Base-by-base conservation (phyloP, 2,113 vertebrate species). In the Brienomyrus brachyistius region DNA sequence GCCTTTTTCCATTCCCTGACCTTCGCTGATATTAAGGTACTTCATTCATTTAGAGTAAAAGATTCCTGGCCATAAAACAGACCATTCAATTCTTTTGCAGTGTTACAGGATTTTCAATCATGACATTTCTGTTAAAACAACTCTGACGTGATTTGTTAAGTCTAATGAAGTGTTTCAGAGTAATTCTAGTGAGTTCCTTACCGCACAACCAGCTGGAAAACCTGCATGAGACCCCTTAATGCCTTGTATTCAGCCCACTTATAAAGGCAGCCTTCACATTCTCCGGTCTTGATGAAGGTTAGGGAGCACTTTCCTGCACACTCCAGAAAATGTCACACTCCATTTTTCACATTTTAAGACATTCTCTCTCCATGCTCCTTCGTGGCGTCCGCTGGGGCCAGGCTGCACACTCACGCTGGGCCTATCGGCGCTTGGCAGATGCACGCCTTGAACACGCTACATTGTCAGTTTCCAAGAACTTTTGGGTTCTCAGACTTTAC, bases 261-360 rank as follows among this genome's bases (percentile, higher is more conserved):
- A 56, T 11, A 56, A 35, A 31, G 48, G 51, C 27, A 31, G 27
- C 50, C 31, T 86, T 87, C 27, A 40, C 31, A 27, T 54, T 40
- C 27, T 56, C 17, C 51, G 31, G 85, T 35, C 50, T 87, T 7
- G 21, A 40, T 84, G 82, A 87, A 87, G 85, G 85, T 87, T 87
- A 87, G 50, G 5, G 27, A 87, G 85, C 85, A 87, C 27, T 48
- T 52, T 54, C n/a, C 50, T 54, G 8, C 15, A 5, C 27, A 23
- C 85, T 87, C 15, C 51, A 21, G 85, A 40, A 87, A 87, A 87
- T 87, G 85, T 87, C 85, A 87, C 85, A 87, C n/a, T 54, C 50
- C 17, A 87, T 87, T 87, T 54, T 48, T 87, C 48, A 40, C 31
- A 87, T 87, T 87, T 23, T 48, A 35, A 87, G 85, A 87, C 51